Evolutionary conservation across 1,140 invertebrate species (phyloP), one percentile per base, ranked within the genome.

Genomic region (Drosophila varians): DNA sequence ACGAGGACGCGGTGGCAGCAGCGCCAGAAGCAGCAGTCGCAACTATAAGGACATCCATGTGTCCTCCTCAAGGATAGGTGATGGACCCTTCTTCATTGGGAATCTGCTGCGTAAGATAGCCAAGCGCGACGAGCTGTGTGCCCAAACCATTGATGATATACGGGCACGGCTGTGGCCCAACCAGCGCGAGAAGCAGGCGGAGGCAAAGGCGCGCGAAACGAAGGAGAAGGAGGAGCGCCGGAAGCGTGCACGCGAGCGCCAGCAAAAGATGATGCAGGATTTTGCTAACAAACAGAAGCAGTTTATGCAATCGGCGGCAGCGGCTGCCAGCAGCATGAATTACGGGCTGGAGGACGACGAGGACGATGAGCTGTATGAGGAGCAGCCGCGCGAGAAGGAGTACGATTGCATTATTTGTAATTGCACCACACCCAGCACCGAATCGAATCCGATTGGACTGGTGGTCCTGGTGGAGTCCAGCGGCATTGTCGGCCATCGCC

Each of bases 351-450:
- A 84, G 43, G 88, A 90, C 14, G 88, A 90, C 3, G 94, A 96
- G 53, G 95, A 94, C 93, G 93, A 93, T 51, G 93, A 94, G 26
- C 93, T 94, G 36, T 94, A 94, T 36, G 92, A 93, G 92, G 77
- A 95, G 92, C 89, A 94, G 94, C 91, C 94, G 31, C 79, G 92
- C 3, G 92, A 93, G 77, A 91, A 94, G 87, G 96, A 97, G 91
- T 99, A 98, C 91, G 96, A 98, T 91, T 99, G 98, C 93, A 97
- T 98, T 46, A 99, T 99, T 80, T 99, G 98, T 92, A 97, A 96
- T 92, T 96, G 97, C 92, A 96, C 96, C 48, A 95, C 96, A 38
- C 94, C 96, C 6, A 96, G 96, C 75, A 96, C 95, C 0, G 94
- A 96, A 77, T 94, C 96, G 8, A 96, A 97, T 91, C 97, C 97